These are phyloP conservation scores for Elymnias hypermnestra DNA, from an alignment of 1,140 invertebrate genomes.

Conservation along the genomic window DNA sequence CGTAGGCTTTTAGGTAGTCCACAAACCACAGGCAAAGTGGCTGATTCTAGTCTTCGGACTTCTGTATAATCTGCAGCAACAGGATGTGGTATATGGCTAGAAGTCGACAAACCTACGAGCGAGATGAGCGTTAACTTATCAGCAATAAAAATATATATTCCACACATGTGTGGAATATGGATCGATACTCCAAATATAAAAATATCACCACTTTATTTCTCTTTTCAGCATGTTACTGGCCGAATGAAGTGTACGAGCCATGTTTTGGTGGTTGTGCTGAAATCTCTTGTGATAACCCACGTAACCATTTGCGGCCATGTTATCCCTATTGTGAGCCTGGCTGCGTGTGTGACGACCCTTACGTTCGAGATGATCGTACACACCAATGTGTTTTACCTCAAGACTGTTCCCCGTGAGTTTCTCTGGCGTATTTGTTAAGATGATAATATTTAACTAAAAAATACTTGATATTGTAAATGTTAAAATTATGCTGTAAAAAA, in stretches of 20 bases:
- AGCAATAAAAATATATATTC: no score
- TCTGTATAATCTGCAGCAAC: no score
- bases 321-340: conserved; percentile 68
- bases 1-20: no score
- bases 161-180: no score
- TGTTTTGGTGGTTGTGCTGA: conserved; percentile 65
- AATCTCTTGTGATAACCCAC: conserved; percentile 64
- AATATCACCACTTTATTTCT: background rate
- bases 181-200: background rate
- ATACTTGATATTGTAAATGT: no score
- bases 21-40: no score
- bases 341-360: conserved; percentile 61
- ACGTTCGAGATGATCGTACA: conserved; percentile 61
- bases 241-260: conserved; percentile 58
- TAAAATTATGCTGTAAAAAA: no score
- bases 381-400: conserved; percentile 63
- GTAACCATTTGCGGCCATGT: conserved; percentile 59
- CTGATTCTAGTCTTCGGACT: no score
- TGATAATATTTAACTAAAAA: background rate
- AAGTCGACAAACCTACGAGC: no score
- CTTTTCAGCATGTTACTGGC: conserved; percentile 57
- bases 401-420: conserved; percentile 62
- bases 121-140: no score
- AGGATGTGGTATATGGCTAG: no score
- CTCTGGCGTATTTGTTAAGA: background rate